These are phyloP conservation scores for Rhinolophus ferrumequinum DNA, from an alignment of 2,113 vertebrate genomes.

Conservation along the genomic window DNA sequence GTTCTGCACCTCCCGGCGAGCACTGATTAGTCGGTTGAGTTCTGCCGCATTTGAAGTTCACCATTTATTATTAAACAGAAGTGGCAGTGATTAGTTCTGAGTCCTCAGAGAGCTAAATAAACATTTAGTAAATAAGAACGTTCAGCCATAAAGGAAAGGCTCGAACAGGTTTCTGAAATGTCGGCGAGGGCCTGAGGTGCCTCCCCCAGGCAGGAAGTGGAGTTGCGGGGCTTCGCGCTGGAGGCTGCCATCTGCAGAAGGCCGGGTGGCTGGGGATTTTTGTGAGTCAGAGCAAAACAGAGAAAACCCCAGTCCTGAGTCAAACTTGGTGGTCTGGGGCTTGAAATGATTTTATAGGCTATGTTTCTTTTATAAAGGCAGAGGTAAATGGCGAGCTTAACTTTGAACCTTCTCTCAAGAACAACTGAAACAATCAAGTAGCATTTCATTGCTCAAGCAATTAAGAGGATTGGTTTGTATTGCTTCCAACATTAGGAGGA, in stretches of 20 bases:
- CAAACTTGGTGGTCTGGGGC: not conserved
- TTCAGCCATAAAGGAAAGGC: not conserved
- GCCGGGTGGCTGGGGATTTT: not conserved
- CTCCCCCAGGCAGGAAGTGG: not conserved
- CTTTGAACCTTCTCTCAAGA: not conserved
- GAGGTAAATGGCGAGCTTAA: not conserved
- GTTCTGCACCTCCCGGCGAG: conserved; percentile 48
- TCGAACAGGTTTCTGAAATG: not conserved
- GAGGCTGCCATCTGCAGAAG: not conserved
- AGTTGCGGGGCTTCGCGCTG: not conserved
- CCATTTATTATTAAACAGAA: conserved; percentile 69
- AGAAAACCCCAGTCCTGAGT: not conserved
- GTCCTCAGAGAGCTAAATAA: not conserved
- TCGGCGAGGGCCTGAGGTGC: not conserved
- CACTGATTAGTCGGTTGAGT: conserved; percentile 64
- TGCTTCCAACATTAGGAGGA: not conserved
- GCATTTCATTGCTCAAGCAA: not conserved
- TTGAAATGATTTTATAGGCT: not conserved
- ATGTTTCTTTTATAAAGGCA: not conserved
- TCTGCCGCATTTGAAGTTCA: conserved; percentile 70
- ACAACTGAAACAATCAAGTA: not conserved
- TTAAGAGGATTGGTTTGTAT: not conserved
- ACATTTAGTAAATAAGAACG: not conserved
- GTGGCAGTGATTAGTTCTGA: not conserved
- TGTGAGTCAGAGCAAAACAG: not conserved